These are phyloP conservation scores for Peribatodes rhomboidaria DNA, from an alignment of 2,888 invertebrate species.

Conservation along the genomic window DNA sequence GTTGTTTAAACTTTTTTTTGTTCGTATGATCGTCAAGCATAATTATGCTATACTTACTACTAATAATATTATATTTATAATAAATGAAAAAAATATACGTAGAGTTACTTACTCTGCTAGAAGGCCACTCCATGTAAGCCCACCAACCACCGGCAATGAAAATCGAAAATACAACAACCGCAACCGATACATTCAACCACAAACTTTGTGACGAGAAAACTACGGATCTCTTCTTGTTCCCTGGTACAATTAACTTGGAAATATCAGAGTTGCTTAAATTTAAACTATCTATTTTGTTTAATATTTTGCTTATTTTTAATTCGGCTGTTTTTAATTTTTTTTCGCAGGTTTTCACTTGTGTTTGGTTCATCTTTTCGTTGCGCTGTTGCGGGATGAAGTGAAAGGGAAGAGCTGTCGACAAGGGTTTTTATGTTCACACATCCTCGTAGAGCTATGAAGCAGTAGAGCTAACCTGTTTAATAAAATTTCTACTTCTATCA, in stretches of 20 bases:
- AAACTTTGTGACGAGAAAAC: neutral
- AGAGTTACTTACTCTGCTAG: constrained; percentile 59
- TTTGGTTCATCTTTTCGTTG: constrained; percentile 56
- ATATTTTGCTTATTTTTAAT: constrained; percentile 69
- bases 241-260: constrained; percentile 57
- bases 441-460: constrained; percentile 31
- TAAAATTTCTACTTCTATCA: neutral
- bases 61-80: too few relatives aligned
- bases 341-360: constrained; percentile 62
- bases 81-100: too few relatives aligned
- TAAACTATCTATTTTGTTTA: constrained; percentile 68
- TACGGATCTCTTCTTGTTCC: constrained; percentile 12
- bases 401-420: constrained; percentile 39
- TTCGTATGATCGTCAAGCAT: too few relatives aligned
- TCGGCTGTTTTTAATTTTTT: constrained; percentile 75
- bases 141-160: constrained; percentile 51
- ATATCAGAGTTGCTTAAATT: constrained; percentile 65
- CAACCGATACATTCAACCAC: constrained; percentile 34
- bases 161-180: constrained; percentile 38
- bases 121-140: constrained; percentile 56
- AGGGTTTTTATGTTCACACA: constrained; percentile 35
- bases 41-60: too few relatives aligned
- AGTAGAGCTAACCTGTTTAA: constrained; percentile 12
- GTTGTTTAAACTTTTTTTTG: too few relatives aligned
- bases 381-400: constrained; percentile 50